Base-by-base conservation (phyloP, 2,888 invertebrate genomes). In the Tetragonisca angustula region DNA sequence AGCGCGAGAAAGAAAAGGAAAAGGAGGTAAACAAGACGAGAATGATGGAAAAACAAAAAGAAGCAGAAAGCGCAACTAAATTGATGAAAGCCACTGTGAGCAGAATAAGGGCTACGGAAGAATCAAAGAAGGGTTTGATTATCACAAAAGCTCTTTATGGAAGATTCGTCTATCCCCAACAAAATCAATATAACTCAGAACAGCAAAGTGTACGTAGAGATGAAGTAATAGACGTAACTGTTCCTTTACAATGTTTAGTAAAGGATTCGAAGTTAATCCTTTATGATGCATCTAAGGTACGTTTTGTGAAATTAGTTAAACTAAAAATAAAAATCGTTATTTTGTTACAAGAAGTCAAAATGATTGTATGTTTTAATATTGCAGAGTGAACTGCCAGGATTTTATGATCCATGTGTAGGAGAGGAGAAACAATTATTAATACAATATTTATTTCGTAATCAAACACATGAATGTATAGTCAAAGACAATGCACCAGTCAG, bases 351-450 rank as follows among this genome's bases (percentile, higher is more conserved):
- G 17, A n/a, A 68, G 15, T 24, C 1, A 69, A 32, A 50, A 27
- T n/a, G 56, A 21, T 21, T 43, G 17, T 24, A 32, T 21, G 1
- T 56, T 52, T n/a, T 4, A 4, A 70, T 32, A 2, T 65, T 64
- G 24, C 95, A 99, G 99, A 97, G 98, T 93, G 98, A 98, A 93
- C 95, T 99, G 86, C 98, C 99, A 19, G 99, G 99, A 52, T 99
- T 99, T 95, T 99, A 97, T 95, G 99, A 99, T 95, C 98, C 99
- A 0, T 98, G 98, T 88, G 96, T 98, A 75, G 98, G 99, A 0
- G 99, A 99, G 91, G 97, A 98, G 52, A 99, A 99, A 94, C 96
- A 96, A 91, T 95, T 99, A 43, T 96, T 97, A 75, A 96, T 99
- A 87, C 97, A 97, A 91, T 99, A 99, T 95, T 96, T 96, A 93